Percentiles rank a stretch among this genome's conserved stretches.
These are phyloP conservation scores for Trichonephila clavipes DNA, from an alignment of 1,140 invertebrate species.

Conservation along the genomic window DNA sequence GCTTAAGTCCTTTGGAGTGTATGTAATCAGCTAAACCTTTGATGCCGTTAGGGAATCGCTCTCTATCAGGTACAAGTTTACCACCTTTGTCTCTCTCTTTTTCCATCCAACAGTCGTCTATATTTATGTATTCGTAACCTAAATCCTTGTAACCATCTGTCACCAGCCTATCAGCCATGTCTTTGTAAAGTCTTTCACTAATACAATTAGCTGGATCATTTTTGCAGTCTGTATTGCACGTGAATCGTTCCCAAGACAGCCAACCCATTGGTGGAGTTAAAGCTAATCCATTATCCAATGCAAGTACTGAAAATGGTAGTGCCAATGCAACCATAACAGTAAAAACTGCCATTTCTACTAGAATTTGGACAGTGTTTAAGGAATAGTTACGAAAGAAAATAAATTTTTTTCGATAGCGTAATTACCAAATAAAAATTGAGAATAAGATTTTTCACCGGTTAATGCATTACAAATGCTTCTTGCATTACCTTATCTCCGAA, in stretches of 20 bases:
- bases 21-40: slow-evolving; percentile 93
- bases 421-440: too few relatives aligned
- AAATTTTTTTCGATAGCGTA: too few relatives aligned
- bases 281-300: slow-evolving; percentile 79
- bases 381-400: too few relatives aligned
- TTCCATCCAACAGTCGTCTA: slow-evolving; percentile 97
- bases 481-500: too few relatives aligned
- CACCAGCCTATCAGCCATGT: slow-evolving; percentile 94
- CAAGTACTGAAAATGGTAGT: slow-evolving; percentile 82
- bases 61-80: slow-evolving; percentile 90
- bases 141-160: slow-evolving; percentile 92
- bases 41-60: slow-evolving; percentile 95
- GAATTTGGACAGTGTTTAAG: too few relatives aligned
- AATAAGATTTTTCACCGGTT: too few relatives aligned
- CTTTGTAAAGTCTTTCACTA: slow-evolving; percentile 91
- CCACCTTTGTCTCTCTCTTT: slow-evolving; percentile 82
- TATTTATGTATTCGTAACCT: slow-evolving; percentile 96
- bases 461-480: too few relatives aligned
- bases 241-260: slow-evolving; percentile 82
- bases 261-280: slow-evolving; percentile 82
- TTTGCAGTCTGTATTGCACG: slow-evolving; percentile 81
- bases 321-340: not conserved
- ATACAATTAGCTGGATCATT: slow-evolving; percentile 79
- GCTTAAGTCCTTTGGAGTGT: slow-evolving; percentile 83
- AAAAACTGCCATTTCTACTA: not conserved